phyloP scores from a whole-genome alignment of 2,113 vertebrate species.

The Ranitomeya imitator region DNA sequence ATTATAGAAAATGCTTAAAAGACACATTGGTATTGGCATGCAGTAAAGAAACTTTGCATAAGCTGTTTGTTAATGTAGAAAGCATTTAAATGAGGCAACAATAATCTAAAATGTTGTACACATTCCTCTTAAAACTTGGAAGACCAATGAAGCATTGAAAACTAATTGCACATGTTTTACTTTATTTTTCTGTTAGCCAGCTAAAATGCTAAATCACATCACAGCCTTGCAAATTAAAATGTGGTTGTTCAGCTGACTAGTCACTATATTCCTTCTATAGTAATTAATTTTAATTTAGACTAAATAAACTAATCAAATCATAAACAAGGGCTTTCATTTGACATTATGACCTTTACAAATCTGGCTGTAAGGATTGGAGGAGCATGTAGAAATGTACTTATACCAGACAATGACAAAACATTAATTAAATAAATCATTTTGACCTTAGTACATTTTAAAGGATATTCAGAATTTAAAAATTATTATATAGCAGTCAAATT shows the following conservation, averaged over 20 bases:
- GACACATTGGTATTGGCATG: slow-evolving; percentile 1
- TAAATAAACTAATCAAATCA: slow-evolving; percentile 38
- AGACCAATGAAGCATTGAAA: slow-evolving; percentile 10
- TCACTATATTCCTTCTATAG: slow-evolving; percentile 20
- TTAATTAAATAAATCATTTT: background rate
- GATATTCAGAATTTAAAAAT: background rate
- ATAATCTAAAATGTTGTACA: slow-evolving; percentile 16
- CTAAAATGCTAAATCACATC: slow-evolving; percentile 22
- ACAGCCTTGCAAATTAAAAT: slow-evolving; percentile 8
- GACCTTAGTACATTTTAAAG: background rate
- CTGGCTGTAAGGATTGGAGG: background rate
- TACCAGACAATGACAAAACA: slow-evolving; percentile 1
- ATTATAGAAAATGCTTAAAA: background rate
- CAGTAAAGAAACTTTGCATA: slow-evolving; percentile 3
- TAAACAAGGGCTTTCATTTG: slow-evolving; percentile 55
- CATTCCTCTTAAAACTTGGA: background rate
- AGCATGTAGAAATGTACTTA: slow-evolving; percentile 40
- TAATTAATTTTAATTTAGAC: slow-evolving; percentile 52
- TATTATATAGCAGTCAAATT: background rate
- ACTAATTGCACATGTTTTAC: slow-evolving; percentile 8
- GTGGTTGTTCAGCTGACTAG: slow-evolving; percentile 32
- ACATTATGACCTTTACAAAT: slow-evolving; percentile 55
- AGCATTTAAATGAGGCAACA: slow-evolving; percentile 14
- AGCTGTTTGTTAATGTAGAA: slow-evolving; percentile 3
- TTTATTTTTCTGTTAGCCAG: slow-evolving; percentile 8